Percentiles rank a stretch among this genome's conserved stretches.
Conservation (phyloP, 2,888 invertebrate genomes). For the Sarcophaga caerulescens region DNA sequence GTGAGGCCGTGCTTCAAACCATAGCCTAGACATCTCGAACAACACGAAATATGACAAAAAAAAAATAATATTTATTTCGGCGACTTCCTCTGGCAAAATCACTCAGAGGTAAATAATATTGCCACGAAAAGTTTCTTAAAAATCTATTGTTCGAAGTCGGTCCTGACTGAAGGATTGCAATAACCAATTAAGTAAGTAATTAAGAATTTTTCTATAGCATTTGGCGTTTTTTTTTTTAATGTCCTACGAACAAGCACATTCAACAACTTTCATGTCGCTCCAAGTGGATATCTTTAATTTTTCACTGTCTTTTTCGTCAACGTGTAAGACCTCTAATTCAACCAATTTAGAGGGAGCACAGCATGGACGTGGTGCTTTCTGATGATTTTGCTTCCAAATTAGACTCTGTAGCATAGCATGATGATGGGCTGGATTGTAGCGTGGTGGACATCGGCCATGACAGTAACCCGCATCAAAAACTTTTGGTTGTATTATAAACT, state of each 20-base stretch:
- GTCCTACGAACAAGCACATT: conserved; percentile 85
- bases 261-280: conserved; percentile 87
- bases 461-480: conserved; percentile 88
- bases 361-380: conserved; percentile 83
- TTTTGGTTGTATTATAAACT: conserved; percentile 86
- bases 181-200: too few relatives aligned
- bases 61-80: too few relatives aligned
- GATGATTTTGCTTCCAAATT: conserved; percentile 84
- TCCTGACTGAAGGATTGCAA: too few relatives aligned
- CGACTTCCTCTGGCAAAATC: too few relatives aligned
- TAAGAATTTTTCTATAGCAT: neutral
- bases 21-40: too few relatives aligned
- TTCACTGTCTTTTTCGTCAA: conserved; percentile 84
- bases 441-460: conserved; percentile 86
- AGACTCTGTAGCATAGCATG: conserved; percentile 87
- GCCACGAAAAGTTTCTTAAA: too few relatives aligned
- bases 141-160: too few relatives aligned
- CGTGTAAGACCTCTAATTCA: conserved; percentile 85
- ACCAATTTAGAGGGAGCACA: conserved; percentile 87
- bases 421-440: conserved; percentile 87
- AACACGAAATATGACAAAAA: too few relatives aligned
- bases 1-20: too few relatives aligned
- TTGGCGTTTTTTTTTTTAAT: neutral
- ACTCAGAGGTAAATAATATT: too few relatives aligned
- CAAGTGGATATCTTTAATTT: conserved; percentile 86